Conservation (phyloP, 2,113 vertebrate genomes). For the Echinops telfairi region DNA sequence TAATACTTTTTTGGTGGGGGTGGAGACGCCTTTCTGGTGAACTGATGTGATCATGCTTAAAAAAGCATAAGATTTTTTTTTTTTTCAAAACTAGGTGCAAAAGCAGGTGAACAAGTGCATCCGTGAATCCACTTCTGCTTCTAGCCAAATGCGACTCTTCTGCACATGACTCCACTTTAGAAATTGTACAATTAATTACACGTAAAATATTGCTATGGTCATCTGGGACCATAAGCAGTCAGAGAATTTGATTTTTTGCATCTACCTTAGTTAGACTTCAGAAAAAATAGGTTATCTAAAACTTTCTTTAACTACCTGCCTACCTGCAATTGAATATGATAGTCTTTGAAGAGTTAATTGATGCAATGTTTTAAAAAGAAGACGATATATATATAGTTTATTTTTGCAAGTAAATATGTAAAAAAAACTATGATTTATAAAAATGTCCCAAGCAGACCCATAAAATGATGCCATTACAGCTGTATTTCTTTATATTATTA, state of each 20-base stretch:
- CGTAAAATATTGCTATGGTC: background rate
- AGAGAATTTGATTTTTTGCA: background rate
- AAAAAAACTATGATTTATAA: background rate
- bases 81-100: background rate
- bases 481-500: conserved; percentile 30
- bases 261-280: background rate
- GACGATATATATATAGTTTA: background rate
- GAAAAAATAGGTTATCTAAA: background rate
- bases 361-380: conserved; percentile 2
- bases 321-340: background rate
- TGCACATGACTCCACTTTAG: conserved; percentile 7
- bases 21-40: background rate
- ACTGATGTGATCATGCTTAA: background rate
- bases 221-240: background rate
- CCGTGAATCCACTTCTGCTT: background rate
- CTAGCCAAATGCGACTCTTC: background rate
- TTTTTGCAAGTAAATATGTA: background rate
- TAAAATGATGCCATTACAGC: background rate
- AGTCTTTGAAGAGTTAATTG: background rate
- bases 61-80: background rate
- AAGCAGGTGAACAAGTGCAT: background rate
- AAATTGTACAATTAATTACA: background rate
- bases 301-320: background rate
- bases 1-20: background rate
- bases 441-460: background rate